A percentile compares a stretch with the other conserved stretches of the same genome.
These are phyloP conservation scores for Epinotia ramella DNA, from an alignment of 2,888 invertebrate species.

Conservation along the genomic window DNA sequence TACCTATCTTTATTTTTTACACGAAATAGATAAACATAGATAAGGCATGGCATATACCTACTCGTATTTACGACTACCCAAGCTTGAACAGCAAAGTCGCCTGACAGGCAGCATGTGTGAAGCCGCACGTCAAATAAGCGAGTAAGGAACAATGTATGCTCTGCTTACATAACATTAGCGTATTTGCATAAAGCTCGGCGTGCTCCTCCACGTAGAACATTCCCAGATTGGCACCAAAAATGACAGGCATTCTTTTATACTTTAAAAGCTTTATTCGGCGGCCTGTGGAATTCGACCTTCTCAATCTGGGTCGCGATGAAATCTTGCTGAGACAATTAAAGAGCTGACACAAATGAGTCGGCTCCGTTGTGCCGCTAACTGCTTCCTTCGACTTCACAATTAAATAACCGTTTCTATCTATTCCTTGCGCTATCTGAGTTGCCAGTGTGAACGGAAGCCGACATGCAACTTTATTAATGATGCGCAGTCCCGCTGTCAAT, in stretches of 20 bases:
- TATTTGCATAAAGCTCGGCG: slow-evolving; percentile 39
- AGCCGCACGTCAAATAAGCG: slow-evolving; percentile 29
- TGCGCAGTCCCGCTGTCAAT: slow-evolving; percentile 10
- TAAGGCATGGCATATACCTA: neutral
- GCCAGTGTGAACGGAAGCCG: slow-evolving; percentile 30
- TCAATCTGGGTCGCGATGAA: slow-evolving; percentile 67
- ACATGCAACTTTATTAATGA: slow-evolving; percentile 31
- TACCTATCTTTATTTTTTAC: neutral
- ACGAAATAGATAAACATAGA: no score
- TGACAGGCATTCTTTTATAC: slow-evolving; percentile 43
- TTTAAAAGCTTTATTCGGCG: slow-evolving; percentile 56
- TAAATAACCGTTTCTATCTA: slow-evolving; percentile 56
- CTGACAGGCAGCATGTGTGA: neutral
- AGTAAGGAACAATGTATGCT: slow-evolving; percentile 27
- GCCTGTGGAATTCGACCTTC: slow-evolving; percentile 57
- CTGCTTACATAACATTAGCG: slow-evolving; percentile 39
- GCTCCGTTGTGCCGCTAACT: slow-evolving; percentile 51
- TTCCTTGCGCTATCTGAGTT: slow-evolving; percentile 45
- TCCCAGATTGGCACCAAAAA: slow-evolving; percentile 36
- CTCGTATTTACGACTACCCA: neutral
- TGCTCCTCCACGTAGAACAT: slow-evolving; percentile 34
- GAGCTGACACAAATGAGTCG: slow-evolving; percentile 61
- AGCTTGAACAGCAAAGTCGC: slow-evolving; percentile 3
- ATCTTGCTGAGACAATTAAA: slow-evolving; percentile 71
- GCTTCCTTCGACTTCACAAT: slow-evolving; percentile 55